Conservation (phyloP, 2,797 vertebrate species). For the Chromobotia macracanthus region DNA sequence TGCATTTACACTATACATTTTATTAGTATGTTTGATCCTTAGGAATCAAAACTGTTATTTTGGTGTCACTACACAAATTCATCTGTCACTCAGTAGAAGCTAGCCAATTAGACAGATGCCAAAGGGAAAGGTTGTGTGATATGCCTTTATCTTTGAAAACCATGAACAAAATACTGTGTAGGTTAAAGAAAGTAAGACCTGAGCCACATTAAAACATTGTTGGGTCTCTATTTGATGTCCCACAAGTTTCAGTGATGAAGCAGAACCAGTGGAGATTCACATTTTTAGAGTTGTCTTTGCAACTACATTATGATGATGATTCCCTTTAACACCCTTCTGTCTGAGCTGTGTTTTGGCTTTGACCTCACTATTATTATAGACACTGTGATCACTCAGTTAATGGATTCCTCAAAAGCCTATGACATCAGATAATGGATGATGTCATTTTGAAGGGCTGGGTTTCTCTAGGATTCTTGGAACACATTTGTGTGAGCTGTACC, state of each 20-base stretch:
- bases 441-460: conserved; percentile 43
- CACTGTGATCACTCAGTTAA: conserved; percentile 43
- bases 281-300: neutral
- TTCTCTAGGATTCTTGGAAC: conserved; percentile 52
- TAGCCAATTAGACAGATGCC: neutral
- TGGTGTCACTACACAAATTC: too few relatives aligned
- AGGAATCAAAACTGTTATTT: too few relatives aligned
- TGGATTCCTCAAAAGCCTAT: conserved; percentile 51
- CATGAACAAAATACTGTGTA: neutral
- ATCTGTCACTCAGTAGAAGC: too few relatives aligned
- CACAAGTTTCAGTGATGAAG: too few relatives aligned
- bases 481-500: neutral
- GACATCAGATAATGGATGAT: conserved; percentile 49
- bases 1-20: too few relatives aligned
- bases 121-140: too few relatives aligned
- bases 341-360: neutral
- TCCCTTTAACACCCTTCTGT: conserved; percentile 21
- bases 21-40: too few relatives aligned
- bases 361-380: conserved; percentile 36
- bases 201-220: too few relatives aligned
- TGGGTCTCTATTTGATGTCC: neutral
- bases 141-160: neutral
- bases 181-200: neutral
- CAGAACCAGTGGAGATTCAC: too few relatives aligned
- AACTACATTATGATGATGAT: neutral